Conservation (phyloP, 2,113 vertebrate genomes). For the Poicephalus meyeri region DNA sequence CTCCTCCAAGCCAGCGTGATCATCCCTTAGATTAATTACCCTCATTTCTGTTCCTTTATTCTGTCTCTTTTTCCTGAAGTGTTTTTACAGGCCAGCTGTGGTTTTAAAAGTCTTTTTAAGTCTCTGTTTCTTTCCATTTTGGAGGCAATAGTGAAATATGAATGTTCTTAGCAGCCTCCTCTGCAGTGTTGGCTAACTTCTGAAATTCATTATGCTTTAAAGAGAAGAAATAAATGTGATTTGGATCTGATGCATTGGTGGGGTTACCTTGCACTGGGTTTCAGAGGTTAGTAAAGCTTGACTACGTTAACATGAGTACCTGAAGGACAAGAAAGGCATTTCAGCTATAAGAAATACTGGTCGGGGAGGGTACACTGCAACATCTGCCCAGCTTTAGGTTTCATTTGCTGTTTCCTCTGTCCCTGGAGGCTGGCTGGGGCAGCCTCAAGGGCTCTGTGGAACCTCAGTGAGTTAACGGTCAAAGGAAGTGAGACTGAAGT, state of each 20-base stretch:
- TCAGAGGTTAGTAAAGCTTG: background rate
- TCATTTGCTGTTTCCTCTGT: background rate
- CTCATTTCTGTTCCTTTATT: background rate
- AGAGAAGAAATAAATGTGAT: background rate
- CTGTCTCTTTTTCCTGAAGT: background rate
- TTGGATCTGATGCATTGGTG: background rate
- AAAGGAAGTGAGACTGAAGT: background rate
- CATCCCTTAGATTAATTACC: background rate
- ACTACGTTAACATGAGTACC: background rate
- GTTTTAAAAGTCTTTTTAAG: conserved; percentile 63
- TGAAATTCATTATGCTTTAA: conserved; percentile 34
- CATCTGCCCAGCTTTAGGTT: background rate
- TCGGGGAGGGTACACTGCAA: background rate
- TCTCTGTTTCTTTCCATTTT: conserved; percentile 66
- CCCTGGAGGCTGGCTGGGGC: background rate
- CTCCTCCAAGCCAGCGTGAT: background rate
- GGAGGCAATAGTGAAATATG: background rate
- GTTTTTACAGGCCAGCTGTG: conserved; percentile 39
- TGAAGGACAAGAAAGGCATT: background rate
- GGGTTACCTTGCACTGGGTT: background rate
- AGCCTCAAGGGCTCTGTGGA: background rate
- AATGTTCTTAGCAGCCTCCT: background rate
- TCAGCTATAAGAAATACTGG: background rate
- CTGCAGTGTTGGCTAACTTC: background rate
- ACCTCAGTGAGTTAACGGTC: background rate